Conservation (phyloP, 2,888 invertebrate species). For the Synergus umbraculus region DNA sequence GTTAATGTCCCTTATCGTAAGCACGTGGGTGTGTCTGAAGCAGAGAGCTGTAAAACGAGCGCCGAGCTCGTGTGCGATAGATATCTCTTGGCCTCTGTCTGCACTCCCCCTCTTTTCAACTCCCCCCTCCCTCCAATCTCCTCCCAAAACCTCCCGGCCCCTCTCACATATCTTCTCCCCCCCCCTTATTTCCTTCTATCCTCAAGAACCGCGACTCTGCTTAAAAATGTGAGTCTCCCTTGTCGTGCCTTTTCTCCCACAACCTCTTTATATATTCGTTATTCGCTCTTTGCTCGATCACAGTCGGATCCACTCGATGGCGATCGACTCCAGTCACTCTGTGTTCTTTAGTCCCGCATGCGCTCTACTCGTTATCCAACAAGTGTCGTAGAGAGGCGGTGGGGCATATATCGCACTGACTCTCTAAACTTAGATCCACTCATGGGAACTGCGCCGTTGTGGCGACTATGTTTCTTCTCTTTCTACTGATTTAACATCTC, state of each 20-base stretch:
- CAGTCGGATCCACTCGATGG: constrained; percentile 38
- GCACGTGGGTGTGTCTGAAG: constrained; percentile 39
- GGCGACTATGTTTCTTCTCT: constrained; percentile 42
- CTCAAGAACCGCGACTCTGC: not conserved
- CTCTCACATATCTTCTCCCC: not conserved
- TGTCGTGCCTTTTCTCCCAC: not conserved
- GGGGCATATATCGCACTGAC: constrained; percentile 52
- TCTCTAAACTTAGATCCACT: constrained; percentile 66
- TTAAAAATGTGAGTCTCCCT: not conserved
- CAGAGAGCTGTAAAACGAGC: constrained; percentile 26
- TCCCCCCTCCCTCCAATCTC: not conserved
- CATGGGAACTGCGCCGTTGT: constrained; percentile 57
- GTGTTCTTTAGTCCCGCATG: constrained; percentile 26
- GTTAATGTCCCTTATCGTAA: constrained; percentile 38
- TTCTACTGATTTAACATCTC: constrained; percentile 33
- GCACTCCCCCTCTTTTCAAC: not conserved
- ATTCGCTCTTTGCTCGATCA: constrained; percentile 40
- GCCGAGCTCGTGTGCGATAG: constrained; percentile 20
- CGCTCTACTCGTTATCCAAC: constrained; percentile 63
- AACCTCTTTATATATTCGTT: not conserved
- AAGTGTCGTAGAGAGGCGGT: constrained; percentile 60
- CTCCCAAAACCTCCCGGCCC: not conserved
- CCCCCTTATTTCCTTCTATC: not conserved
- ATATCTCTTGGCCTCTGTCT: constrained; percentile 34
- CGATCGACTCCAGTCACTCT: not conserved